Base-by-base conservation (phyloP, 1,140 invertebrate genomes). In the Saxidomus purpurata region DNA sequence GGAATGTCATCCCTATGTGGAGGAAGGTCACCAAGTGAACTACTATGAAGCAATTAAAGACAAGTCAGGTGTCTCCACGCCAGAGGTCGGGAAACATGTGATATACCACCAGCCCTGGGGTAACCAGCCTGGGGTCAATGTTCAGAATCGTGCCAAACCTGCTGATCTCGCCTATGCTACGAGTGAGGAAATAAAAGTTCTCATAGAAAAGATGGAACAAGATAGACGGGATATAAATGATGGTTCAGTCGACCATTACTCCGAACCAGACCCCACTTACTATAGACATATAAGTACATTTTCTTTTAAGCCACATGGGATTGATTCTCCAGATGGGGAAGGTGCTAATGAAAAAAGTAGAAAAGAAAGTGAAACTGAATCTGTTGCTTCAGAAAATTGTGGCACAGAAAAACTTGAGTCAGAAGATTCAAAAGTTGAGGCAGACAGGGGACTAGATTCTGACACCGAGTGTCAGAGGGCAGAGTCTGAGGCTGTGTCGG, bases 181-280 rank as follows among this genome's bases (percentile, higher is more conserved):
- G 25, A 88, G 86, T 69, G 86, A 88, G 49, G 86, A 88, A 59
- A 88, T 88, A 40, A 88, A 88, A 52, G 86, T 81, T 40, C 77
- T 88, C 2, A 88, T 88, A n/a, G 86, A 88, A 63, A 88, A 88
- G 43, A 88, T 88, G 86, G 86, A 88, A 59, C 59, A 81, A 31
- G 86, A 88, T 81, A 38, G 86, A 36, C 61, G 63, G 6, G 63
- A 19, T 55, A 49, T 88, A 38, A 25, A 36, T 40, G 86, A 88
- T 25, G 86, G 86, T 49, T 40, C 22, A 1, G 49, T n/a, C 4
- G 77, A 69, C 22, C 40, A 87, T 34, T 88, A 88, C n/a, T 43
- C 84, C 13, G 63, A 79, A 28, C 86, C 86, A 17, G 86, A 88
- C 61, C 76, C 76, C n/a, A 88, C 61, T 25, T 88, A 80, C 47